Evolutionary conservation across 2,888 invertebrate species (phyloP).

Genomic region (Acronicta leporina): DNA sequence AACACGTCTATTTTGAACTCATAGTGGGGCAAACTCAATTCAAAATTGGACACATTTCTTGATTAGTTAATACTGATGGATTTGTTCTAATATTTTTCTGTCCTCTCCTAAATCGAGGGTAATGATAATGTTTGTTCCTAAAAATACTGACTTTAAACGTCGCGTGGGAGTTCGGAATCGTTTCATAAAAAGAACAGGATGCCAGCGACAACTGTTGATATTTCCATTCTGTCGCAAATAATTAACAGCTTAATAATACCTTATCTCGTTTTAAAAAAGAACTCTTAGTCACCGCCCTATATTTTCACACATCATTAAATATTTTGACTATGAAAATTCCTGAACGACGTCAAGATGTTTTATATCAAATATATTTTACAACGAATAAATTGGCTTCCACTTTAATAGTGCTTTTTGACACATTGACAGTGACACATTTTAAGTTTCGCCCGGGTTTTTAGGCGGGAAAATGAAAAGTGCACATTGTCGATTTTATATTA

Average conservation of each 20-base stretch:
- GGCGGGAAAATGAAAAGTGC: no score
- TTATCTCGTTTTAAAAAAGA: no score
- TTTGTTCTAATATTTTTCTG: conserved; percentile 10
- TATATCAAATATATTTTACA: conserved; percentile 37
- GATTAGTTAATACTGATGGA: conserved; percentile 8
- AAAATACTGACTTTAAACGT: conserved; percentile 2
- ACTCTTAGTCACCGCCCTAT: conserved; percentile 13
- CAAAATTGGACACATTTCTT: neutral
- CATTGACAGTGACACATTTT: conserved; percentile 50
- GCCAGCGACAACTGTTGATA: conserved; percentile 28
- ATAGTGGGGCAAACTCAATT: no score
- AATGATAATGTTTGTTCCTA: neutral
- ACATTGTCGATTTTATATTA: no score
- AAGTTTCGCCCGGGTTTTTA: no score
- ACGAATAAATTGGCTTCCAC: conserved; percentile 28
- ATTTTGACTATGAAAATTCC: conserved; percentile 39
- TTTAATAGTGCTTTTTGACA: conserved; percentile 35
- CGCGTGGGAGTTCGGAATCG: conserved; percentile 7
- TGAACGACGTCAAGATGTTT: conserved; percentile 34
- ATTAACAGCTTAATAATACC: conserved; percentile 29
- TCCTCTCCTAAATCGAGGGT: conserved; percentile 1
- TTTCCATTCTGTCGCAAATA: conserved; percentile 26
- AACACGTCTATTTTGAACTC: no score
- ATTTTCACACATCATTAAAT: conserved; percentile 40
- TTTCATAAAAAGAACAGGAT: conserved; percentile 19